phyloP scores from a whole-genome alignment of 2,113 vertebrate species.

The Campylomormyrus tamandua region DNA sequence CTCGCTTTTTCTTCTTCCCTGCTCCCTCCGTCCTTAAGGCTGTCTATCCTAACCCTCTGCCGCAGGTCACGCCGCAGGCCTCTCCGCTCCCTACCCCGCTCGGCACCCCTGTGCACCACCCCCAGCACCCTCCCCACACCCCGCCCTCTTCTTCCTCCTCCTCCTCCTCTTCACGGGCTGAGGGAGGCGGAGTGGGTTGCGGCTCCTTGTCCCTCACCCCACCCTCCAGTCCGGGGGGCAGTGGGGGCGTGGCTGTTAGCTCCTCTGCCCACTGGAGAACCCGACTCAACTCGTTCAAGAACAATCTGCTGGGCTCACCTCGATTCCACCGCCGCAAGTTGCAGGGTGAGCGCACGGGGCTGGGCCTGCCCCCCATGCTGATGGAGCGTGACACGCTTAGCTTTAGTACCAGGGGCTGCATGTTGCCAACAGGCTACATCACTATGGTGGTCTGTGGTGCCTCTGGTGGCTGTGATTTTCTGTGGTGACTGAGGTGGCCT shows the following conservation, averaged over 20 bases:
- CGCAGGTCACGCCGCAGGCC: conserved; percentile 77
- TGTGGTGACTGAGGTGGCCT: neutral
- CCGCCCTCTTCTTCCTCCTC: conserved; percentile 65
- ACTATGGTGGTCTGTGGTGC: neutral
- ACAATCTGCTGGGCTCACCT: conserved; percentile 85
- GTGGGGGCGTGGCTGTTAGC: conserved; percentile 64
- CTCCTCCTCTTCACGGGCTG: conserved; percentile 63
- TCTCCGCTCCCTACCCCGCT: conserved; percentile 70
- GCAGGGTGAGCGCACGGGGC: conserved; percentile 62
- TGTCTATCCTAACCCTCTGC: conserved; percentile 54
- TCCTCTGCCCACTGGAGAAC: conserved; percentile 76
- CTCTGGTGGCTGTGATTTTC: neutral
- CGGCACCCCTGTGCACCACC: conserved; percentile 72
- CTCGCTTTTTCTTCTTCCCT: conserved; percentile 72
- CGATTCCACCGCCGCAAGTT: conserved; percentile 88
- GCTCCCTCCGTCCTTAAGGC: conserved; percentile 71
- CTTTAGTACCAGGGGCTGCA: neutral
- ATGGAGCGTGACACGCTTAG: neutral
- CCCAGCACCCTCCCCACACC: conserved; percentile 63
- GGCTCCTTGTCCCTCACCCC: conserved; percentile 67
- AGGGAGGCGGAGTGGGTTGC: conserved; percentile 48
- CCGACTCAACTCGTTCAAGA: conserved; percentile 85
- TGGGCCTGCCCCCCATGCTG: neutral
- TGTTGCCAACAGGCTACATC: neutral
- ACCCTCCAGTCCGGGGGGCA: conserved; percentile 73